A percentile compares a stretch with the other conserved stretches of the same genome.
phyloP scores from a whole-genome alignment of 2,113 vertebrate genomes.

The Prochilodus magdalenae region DNA sequence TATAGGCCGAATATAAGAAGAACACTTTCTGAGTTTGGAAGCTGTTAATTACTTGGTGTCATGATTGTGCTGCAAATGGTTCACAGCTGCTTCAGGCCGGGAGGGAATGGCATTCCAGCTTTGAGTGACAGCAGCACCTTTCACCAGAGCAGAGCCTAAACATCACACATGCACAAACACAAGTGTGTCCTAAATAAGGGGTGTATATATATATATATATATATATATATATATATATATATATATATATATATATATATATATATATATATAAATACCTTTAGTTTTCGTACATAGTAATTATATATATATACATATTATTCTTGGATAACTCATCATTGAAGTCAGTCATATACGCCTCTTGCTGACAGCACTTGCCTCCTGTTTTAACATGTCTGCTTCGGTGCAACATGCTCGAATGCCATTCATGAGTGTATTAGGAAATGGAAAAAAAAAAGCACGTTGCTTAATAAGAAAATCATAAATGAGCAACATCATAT shows the following conservation, averaged over 20 bases:
- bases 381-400: background rate
- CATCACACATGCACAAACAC: too few relatives aligned
- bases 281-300: too few relatives aligned
- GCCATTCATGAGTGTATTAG: background rate
- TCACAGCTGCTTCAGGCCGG: background rate
- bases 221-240: too few relatives aligned
- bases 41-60: background rate
- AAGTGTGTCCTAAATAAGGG: too few relatives aligned
- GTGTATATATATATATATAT: too few relatives aligned
- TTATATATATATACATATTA: background rate
- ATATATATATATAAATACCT: too few relatives aligned
- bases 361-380: background rate
- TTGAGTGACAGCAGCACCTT: conserved; percentile 53
- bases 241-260: too few relatives aligned
- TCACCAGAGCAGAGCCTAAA: background rate
- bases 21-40: background rate
- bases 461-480: background rate
- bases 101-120: conserved; percentile 17
- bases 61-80: background rate
- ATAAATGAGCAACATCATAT: background rate
- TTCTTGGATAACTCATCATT: too few relatives aligned
- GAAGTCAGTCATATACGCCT: background rate
- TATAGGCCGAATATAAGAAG: too few relatives aligned
- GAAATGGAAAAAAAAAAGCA: background rate
- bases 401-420: background rate